These are phyloP conservation scores for Vulpes ferrilata DNA, from an alignment of 2,113 vertebrate species.

Conservation along the genomic window DNA sequence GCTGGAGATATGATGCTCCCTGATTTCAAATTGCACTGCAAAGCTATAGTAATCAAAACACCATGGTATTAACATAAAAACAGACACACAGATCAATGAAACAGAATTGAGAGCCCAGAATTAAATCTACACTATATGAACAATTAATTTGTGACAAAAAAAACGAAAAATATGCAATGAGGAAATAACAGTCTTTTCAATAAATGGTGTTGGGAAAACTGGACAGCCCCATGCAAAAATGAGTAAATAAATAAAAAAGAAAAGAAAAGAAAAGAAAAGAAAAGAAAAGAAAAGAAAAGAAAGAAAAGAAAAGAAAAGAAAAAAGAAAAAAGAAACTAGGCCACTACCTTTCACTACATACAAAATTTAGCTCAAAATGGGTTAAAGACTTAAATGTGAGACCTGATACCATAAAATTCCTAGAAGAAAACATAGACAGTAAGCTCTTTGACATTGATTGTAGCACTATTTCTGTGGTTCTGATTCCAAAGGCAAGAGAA, in stretches of 20 bases:
- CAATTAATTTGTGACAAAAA: neutral
- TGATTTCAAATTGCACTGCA: neutral
- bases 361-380: neutral
- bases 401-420: neutral
- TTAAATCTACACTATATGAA: neutral
- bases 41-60: neutral
- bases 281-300: too few species aligned
- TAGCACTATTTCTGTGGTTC: neutral
- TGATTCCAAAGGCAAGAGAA: neutral
- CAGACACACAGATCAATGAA: neutral
- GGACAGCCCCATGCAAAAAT: neutral
- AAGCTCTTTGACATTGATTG: neutral
- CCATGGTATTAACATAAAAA: neutral
- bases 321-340: neutral
- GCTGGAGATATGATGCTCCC: neutral
- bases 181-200: neutral
- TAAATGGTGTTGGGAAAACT: neutral
- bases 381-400: neutral
- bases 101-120: neutral
- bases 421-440: neutral
- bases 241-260: too few species aligned
- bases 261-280: too few species aligned
- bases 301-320: too few species aligned
- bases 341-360: neutral
- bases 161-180: neutral